phyloP scores from a whole-genome alignment of 2,113 vertebrate genomes.

The Anguilla japonica region DNA sequence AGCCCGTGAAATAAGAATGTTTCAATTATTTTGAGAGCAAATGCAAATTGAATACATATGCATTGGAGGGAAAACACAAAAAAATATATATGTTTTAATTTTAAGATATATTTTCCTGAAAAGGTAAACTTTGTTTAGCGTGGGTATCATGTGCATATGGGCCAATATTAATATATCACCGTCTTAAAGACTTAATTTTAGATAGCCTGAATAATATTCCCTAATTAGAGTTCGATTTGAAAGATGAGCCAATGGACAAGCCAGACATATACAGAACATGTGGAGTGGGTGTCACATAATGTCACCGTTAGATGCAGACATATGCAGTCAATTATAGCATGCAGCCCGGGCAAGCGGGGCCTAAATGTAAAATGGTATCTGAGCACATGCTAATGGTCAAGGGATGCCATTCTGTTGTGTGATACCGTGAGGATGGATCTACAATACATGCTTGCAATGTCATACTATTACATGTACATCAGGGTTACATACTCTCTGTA shows the following conservation, averaged over 20 bases:
- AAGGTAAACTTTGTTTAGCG: neutral
- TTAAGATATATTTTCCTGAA: neutral
- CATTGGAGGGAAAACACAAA: neutral
- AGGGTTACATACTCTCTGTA: conserved; percentile 28
- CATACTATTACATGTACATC: conserved; percentile 46
- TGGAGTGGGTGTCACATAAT: conserved; percentile 59
- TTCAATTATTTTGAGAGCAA: neutral
- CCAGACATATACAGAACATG: conserved; percentile 50
- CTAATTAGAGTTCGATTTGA: conserved; percentile 69
- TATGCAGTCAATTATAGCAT: conserved; percentile 56
- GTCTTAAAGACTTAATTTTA: conserved; percentile 67
- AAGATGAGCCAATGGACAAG: conserved; percentile 64
- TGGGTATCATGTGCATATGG: conserved; percentile 52
- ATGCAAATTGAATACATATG: neutral
- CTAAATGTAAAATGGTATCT: conserved; percentile 65
- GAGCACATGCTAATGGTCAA: conserved; percentile 35
- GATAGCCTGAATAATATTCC: conserved; percentile 71
- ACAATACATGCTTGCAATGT: conserved; percentile 38
- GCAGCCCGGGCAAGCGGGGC: conserved; percentile 43
- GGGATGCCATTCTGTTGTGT: conserved; percentile 39
- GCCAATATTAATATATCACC: conserved; percentile 63
- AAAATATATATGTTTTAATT: neutral
- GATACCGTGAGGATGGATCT: conserved; percentile 47
- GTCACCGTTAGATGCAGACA: conserved; percentile 55
- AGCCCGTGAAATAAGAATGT: neutral